Conservation (phyloP, 2,888 invertebrate genomes). For the Ecdyonurus torrentis region DNA sequence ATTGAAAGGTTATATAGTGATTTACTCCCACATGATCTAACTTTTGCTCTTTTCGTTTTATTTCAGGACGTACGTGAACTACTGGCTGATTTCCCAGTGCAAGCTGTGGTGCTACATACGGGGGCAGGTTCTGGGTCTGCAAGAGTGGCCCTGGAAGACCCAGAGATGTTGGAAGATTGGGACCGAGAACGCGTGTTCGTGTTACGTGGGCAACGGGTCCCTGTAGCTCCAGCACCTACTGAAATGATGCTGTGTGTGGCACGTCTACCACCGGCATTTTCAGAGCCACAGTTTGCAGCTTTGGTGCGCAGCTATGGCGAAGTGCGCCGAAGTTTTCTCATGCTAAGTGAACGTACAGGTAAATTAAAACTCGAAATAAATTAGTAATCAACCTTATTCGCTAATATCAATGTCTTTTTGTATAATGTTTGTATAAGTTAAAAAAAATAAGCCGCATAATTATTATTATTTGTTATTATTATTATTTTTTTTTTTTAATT, state of each 20-base stretch:
- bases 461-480: too few relatives aligned
- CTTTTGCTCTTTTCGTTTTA: too few relatives aligned
- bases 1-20: too few relatives aligned
- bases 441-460: too few relatives aligned
- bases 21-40: too few relatives aligned
- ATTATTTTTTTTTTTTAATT: too few relatives aligned
- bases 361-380: constrained; percentile 11
- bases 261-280: constrained; percentile 27
- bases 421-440: too few relatives aligned
- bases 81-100: constrained; percentile 22
- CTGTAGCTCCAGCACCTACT: constrained; percentile 26
- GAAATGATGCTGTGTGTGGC: constrained; percentile 32
- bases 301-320: constrained; percentile 28
- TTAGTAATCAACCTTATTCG: too few relatives aligned
- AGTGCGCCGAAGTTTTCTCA: constrained; percentile 30
- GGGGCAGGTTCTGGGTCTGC: constrained; percentile 21
- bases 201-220: constrained; percentile 24
- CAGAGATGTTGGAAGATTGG: constrained; percentile 27
- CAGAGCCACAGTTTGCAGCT: constrained; percentile 28
- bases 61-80: constrained; percentile 23
- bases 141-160: constrained; percentile 22
- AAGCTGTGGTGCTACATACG: constrained; percentile 20
- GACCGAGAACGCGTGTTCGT: constrained; percentile 22
- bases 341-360: constrained; percentile 30
- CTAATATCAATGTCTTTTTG: too few relatives aligned